Evolutionary conservation across 2,113 vertebrate species (phyloP), one percentile per base, ranked within the genome.

Genomic region (Acanthochromis polyacanthus): DNA sequence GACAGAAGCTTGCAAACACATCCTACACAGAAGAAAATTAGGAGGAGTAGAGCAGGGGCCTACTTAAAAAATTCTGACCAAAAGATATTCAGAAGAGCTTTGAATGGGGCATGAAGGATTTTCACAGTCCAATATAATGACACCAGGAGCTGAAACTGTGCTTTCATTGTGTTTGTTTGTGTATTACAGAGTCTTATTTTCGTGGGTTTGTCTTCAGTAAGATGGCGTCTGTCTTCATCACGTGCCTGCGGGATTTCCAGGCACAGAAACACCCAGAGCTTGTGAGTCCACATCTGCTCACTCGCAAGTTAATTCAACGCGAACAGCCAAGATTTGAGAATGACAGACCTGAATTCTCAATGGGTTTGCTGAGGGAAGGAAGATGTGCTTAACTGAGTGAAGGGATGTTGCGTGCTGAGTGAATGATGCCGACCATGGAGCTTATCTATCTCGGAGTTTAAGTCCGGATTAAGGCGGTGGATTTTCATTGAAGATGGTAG

Each of bases 291-390:
- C 90, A 91, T 90, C 90, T 85, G 85, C 80, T 89, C 76, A 40
- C 69, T 63, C 71, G 11, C 68, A 11, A 66, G 81, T 83, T 83
- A 84, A 86, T 85, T 86, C 81, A 90, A 4, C 62, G 71, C 57
- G 74, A 90, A 85, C 69, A 82, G 48, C 43, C 0, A 68, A 72
- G 76, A 70, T 90, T 71, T 81, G 40, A 83, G 81, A 90, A 86
- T 77, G 89, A 66, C 79, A 48, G 74, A 57, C 74, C 56, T 38
- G 72, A 84, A 87, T 92, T 88, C 82, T 93, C 89, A 88, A 87
- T 91, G 92, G 88, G 61, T 72, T 32, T 52, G 46, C 63, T 16
- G 80, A 50, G 75, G 53, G 30, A 59, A 71, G 52, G 64, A 75
- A 38, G 65, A 53, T 5, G 17, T 10, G 2, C 66, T 87, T 83